Evolutionary conservation across 2,888 invertebrate genomes (phyloP), one percentile per base, ranked within the genome.

Genomic region (Luffia ferchaultella): DNA sequence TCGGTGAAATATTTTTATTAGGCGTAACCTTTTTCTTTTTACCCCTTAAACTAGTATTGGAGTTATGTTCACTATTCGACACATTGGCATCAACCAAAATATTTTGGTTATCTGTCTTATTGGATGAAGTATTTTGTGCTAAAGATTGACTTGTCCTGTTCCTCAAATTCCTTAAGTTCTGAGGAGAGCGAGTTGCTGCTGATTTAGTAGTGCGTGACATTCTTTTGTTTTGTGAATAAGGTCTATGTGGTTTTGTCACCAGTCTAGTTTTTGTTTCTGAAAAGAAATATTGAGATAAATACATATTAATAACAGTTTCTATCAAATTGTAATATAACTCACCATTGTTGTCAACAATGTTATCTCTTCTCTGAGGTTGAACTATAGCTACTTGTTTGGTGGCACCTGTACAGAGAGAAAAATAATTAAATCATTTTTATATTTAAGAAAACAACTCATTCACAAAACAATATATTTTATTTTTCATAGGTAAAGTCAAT

Each of bases 321-420:
- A 30, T 7, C 18, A 46, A n/a, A n/a, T 16, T 7, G n/a, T 43
- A 43, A 20, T 2, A 19, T 2, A 3, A 56, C 66, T 67, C 50
- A 76, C 78, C 73, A 42, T 55, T 61, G 17, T 59, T 62, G 3
- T 67, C 64, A 1, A 49, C 54, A 1, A 68, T 61, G 17, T 15
- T 30, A 52, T 73, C 73, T 52, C 83, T 59, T 30, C 82, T 59
- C 55, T 78, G 82, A 0, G 83, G 84, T 57, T 82, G 83, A 42
- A 84, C 84, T 9, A 84, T 67, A 2, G 84, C 84, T 50, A 84
- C 79, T 55, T 84, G 84, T 54, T 77, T 76, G 16, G 40, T 20
- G 3, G 70, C 73, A 16, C 72, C 71, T 50, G 47, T 42, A 17
- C 16, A 12, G 15, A 16, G 12, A 44, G 16, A 7, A 12, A 44